A percentile compares a stretch with the other conserved stretches of the same genome.
phyloP scores from a whole-genome alignment of 1,140 invertebrate genomes.

The Drosophila pseudoananassae region DNA sequence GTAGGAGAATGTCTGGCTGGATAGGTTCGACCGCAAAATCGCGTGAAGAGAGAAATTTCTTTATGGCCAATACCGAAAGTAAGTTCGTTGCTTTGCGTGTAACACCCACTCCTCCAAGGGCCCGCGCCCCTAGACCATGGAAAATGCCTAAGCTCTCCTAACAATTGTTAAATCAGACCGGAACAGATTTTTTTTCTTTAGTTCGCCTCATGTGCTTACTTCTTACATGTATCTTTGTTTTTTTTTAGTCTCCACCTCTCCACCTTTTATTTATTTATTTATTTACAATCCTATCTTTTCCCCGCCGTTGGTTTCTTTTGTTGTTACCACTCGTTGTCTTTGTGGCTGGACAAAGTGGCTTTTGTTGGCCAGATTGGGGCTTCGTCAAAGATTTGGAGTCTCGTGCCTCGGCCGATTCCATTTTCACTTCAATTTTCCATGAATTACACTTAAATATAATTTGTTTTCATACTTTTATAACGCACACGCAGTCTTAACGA shows the following conservation, averaged over 20 bases:
- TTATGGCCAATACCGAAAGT: conserved; percentile 47
- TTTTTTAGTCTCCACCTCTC: neutral
- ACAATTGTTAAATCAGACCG: conserved; percentile 82
- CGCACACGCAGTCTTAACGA: conserved; percentile 29
- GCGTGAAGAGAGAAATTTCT: conserved; percentile 60
- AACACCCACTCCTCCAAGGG: conserved; percentile 13
- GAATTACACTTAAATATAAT: conserved; percentile 72
- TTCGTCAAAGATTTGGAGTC: conserved; percentile 44
- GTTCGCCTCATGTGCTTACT: conserved; percentile 22
- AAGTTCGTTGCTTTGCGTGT: conserved; percentile 51
- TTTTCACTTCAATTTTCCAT: conserved; percentile 68
- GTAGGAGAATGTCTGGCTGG: conserved; percentile 13
- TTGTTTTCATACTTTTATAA: conserved; percentile 64
- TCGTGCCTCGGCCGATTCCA: conserved; percentile 76
- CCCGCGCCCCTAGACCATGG: conserved; percentile 34
- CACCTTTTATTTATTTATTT: conserved; percentile 30
- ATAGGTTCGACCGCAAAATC: conserved; percentile 18
- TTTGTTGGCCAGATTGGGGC: conserved; percentile 56
- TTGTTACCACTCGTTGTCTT: conserved; percentile 32
- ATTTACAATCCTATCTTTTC: conserved; percentile 32
- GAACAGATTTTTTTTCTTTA: conserved; percentile 66
- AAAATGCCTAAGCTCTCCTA: conserved; percentile 75
- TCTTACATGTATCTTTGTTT: conserved; percentile 17
- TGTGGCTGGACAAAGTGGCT: conserved; percentile 62
- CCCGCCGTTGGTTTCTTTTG: conserved; percentile 30